phyloP scores from a whole-genome alignment of 2,113 vertebrate species.

The Beaufortia kweichowensis region DNA sequence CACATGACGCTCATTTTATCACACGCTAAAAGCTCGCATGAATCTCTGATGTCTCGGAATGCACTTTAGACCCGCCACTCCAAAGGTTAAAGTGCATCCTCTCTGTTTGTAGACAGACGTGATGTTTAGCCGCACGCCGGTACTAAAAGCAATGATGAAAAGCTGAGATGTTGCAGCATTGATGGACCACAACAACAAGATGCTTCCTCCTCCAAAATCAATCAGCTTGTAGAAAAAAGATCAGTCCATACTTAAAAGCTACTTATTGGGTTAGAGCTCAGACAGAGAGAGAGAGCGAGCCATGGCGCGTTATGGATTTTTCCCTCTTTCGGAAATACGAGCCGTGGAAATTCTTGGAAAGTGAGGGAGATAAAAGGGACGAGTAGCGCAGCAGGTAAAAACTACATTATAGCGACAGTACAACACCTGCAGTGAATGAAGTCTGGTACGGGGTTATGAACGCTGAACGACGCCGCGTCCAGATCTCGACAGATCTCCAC shows the following conservation, averaged over 20 bases:
- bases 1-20: constrained; percentile 9
- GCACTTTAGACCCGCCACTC: constrained; percentile 41
- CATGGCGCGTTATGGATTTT: constrained; percentile 15
- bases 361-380: constrained; percentile 8
- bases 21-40: constrained; percentile 34
- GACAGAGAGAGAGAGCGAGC: constrained; percentile 16
- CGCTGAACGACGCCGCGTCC: constrained; percentile 93
- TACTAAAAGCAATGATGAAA: constrained; percentile 66
- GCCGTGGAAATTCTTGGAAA: constrained; percentile 22
- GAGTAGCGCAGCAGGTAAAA: neutral
- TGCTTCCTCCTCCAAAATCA: constrained; percentile 64
- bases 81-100: constrained; percentile 11
- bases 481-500: constrained; percentile 98
- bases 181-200: constrained; percentile 61
- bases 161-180: constrained; percentile 50
- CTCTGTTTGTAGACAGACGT: constrained; percentile 20
- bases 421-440: constrained; percentile 95
- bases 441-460: constrained; percentile 96
- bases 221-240: constrained; percentile 46
- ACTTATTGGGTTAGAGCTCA: constrained; percentile 78
- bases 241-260: constrained; percentile 76
- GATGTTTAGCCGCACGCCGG: constrained; percentile 21
- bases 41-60: constrained; percentile 26
- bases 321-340: constrained; percentile 29
- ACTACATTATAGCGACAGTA: neutral